These are phyloP conservation scores for Aptenodytes forsteri DNA, from an alignment of 2,113 vertebrate species.

Conservation along the genomic window DNA sequence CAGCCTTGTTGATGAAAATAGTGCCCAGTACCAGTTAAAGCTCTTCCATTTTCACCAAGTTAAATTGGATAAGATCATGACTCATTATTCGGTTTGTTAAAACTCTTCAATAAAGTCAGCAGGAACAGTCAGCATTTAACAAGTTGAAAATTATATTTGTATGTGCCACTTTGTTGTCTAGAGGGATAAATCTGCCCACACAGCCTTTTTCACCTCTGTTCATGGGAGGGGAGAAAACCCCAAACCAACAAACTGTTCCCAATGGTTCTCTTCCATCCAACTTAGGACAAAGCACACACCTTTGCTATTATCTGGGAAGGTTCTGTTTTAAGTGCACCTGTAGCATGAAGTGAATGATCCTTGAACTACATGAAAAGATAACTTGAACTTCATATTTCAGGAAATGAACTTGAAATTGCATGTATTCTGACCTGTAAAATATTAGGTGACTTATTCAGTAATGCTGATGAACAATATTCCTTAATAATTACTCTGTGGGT, in stretches of 20 bases:
- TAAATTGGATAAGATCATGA: no score
- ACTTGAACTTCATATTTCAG: not conserved
- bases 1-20: not conserved
- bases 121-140: not conserved
- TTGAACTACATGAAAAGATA: not conserved
- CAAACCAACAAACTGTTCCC: not conserved
- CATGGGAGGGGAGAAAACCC: rapidly evolving
- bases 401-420: not conserved
- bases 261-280: not conserved
- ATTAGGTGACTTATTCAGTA: not conserved
- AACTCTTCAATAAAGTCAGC: not conserved
- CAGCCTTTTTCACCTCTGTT: not conserved
- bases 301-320: not conserved
- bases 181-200: not conserved
- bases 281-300: not conserved
- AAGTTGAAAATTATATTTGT: not conserved
- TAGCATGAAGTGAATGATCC: not conserved
- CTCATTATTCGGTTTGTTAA: not conserved
- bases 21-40: not conserved
- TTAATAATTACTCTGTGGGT: not conserved
- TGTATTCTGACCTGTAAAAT: not conserved
- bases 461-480: not conserved
- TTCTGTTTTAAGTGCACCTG: not conserved
- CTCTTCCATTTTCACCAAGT: not conserved
- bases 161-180: not conserved